These are phyloP conservation scores for Polyodon spathula DNA, from an alignment of 2,113 vertebrate genomes.

Conservation along the genomic window DNA sequence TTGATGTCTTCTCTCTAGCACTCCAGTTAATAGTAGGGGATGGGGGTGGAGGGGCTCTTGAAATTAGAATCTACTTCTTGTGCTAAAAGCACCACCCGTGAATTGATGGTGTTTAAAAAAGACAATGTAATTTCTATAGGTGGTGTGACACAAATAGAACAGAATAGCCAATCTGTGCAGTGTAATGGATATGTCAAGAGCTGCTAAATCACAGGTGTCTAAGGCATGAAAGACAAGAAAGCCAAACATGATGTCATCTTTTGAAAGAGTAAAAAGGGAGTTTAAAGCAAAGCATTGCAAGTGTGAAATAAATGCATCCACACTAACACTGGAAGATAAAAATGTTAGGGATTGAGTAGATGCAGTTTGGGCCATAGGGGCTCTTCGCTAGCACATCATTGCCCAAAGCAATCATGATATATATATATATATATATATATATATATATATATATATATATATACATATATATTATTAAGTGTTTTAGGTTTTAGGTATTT, in stretches of 20 bases:
- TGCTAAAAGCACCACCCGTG: constrained; percentile 50
- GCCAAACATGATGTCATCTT: constrained; percentile 58
- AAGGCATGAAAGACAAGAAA: constrained; percentile 56
- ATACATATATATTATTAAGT: constrained; percentile 8
- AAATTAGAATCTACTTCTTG: constrained; percentile 62
- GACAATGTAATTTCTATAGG: constrained; percentile 62
- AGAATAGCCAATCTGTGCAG: constrained; percentile 66
- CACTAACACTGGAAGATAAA: constrained; percentile 8
- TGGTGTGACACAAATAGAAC: constrained; percentile 47
- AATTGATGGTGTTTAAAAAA: constrained; percentile 49
- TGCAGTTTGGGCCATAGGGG: too few relatives aligned
- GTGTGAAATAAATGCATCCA: constrained; percentile 5
- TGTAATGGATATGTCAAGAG: constrained; percentile 75
- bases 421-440: too few relatives aligned
- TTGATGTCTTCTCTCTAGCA: constrained; percentile 51
- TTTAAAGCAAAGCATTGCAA: constrained; percentile 14
- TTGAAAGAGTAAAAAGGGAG: constrained; percentile 22
- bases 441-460: too few relatives aligned
- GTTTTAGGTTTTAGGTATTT: too few relatives aligned
- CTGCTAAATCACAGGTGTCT: constrained; percentile 70
- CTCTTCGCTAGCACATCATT: too few relatives aligned
- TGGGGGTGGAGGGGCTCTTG: constrained; percentile 32
- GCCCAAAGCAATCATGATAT: too few relatives aligned
- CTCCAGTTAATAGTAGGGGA: constrained; percentile 52
- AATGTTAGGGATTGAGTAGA: too few relatives aligned